Percentiles rank a stretch among this genome's conserved stretches.
phyloP scores from a whole-genome alignment of 35 echinoderm and acorn worm genomes.

The Chiridota heheva region DNA sequence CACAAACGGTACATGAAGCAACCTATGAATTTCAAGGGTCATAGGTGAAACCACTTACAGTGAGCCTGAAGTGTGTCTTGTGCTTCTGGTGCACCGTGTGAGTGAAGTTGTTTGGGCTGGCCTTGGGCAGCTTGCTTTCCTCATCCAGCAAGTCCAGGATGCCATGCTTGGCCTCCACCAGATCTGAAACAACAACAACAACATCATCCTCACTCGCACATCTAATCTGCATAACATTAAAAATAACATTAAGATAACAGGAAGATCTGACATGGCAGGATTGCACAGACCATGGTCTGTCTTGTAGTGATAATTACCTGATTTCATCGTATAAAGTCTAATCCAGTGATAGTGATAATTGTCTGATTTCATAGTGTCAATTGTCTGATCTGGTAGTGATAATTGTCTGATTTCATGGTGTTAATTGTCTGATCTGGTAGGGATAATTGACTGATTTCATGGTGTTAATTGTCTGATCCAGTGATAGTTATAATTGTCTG shows the following conservation, averaged over 20 bases:
- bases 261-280: background rate
- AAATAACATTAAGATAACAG: background rate
- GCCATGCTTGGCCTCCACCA: slow-evolving; percentile 81
- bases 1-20: too few relatives aligned
- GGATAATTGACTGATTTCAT: too few relatives aligned
- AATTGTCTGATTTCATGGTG: too few relatives aligned
- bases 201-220: background rate
- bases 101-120: slow-evolving; percentile 96
- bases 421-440: too few relatives aligned
- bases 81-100: slow-evolving; percentile 85
- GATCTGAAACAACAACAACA: slow-evolving; percentile 48
- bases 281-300: background rate
- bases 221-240: background rate
- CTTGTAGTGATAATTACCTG: too few relatives aligned
- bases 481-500: too few relatives aligned
- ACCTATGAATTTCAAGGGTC: too few relatives aligned
- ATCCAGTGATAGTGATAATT: too few relatives aligned
- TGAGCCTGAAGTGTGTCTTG: slow-evolving; percentile 85
- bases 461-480: too few relatives aligned
- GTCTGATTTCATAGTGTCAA: too few relatives aligned
- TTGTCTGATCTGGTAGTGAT: too few relatives aligned
- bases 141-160: slow-evolving; percentile 92
- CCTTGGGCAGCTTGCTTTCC: slow-evolving; percentile 91
- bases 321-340: too few relatives aligned
- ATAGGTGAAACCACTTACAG: slow-evolving; percentile 75